Base-by-base conservation (phyloP, 1,140 invertebrate species). In the Pectinophora gossypiella region DNA sequence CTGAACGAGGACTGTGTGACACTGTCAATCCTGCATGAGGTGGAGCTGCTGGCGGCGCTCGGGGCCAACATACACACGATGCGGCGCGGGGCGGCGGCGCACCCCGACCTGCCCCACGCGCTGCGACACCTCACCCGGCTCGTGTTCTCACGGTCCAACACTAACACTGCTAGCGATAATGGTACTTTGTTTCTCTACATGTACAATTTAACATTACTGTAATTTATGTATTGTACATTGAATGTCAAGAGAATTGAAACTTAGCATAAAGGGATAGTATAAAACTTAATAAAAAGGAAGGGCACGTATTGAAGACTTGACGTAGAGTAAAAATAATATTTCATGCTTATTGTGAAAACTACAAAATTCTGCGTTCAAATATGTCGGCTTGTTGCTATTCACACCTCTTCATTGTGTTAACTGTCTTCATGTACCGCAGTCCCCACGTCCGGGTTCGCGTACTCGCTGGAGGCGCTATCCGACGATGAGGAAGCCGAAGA, bases 401-500 rank as follows among this genome's bases (percentile, higher is more conserved):
- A n/a, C n/a, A n/a, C n/a, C n/a, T n/a, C n/a, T n/a, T n/a, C n/a
- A n/a, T n/a, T n/a, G n/a, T n/a, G 22, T 23, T 5, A 23, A 23
- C 10, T 23, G 22, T 23, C 4, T 23, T 23, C n/a, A n/a, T 46
- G 21, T 67, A 63, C 27, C 1, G 18, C 54, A 85, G 79, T 64
- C 0, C 79, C 76, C 20, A 82, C 75, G 35, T 84, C 82, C 12
- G 82, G 82, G 1, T 85, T 84, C 65, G 78, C 78, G n/a, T 85
- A 85, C 56, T 86, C 83, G 4, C 54, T 86, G 20, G 83, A 84
- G 49, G 83, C 83, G 0, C 51, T 84, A 3, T 86, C 83, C 0
- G 83, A 86, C 36, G 83, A 86, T 44, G 83, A 86, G 20, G 83
- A 86, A 50, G 80, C 66, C 1, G 83, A 84, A 9, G 83, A 84